Evolutionary conservation across 2,888 invertebrate species (phyloP), one percentile per base, ranked within the genome.

Genomic region (Odontothrips loti): DNA sequence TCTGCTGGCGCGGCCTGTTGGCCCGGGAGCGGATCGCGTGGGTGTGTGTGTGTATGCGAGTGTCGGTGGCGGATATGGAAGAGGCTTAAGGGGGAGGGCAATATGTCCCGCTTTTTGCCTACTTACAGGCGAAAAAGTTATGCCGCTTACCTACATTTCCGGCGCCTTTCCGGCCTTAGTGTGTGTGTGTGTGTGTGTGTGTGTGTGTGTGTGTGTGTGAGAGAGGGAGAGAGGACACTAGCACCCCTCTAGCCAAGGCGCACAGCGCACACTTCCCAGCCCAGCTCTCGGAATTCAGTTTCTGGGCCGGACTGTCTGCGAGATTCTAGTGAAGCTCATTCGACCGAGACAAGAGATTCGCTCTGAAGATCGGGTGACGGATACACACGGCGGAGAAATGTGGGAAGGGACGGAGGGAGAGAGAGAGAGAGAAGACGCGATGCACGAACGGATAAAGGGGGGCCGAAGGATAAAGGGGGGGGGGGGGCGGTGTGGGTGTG

Each of bases 301-400:
- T 58, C 17, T 58, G 12, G 11, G n/a, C 68, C 68, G 12, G 68
- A 75, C 68, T 27, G 27, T 75, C 68, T 75, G 68, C 27, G 27
- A 58, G 58, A 75, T 75, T 75, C 68, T 75, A 75, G 68, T 75
- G 23, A 75, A 75, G 68, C 68, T 75, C 68, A 75, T 75, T 75
- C 68, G 68, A 75, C 68, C 68, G 68, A 75, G 68, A 75, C 68
- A 75, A 75, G 68, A 75, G 68, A 75, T 75, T 75, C 68, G 68
- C 68, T 27, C 23, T 75, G 68, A 75, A 75, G 68, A 75, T 75
- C 68, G 68, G 68, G 68, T 75, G 68, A 75, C 68, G 68, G 68
- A 75, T 75, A 75, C 68, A 23, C 68, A 27, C 27, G 27, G 68
- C 68, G 68, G 68, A 27, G 68, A 23, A 75, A 75, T 58, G 68